Evolutionary conservation across 2,113 vertebrate species (phyloP), one percentile per base, ranked within the genome.

Genomic region (Pavo muticus): DNA sequence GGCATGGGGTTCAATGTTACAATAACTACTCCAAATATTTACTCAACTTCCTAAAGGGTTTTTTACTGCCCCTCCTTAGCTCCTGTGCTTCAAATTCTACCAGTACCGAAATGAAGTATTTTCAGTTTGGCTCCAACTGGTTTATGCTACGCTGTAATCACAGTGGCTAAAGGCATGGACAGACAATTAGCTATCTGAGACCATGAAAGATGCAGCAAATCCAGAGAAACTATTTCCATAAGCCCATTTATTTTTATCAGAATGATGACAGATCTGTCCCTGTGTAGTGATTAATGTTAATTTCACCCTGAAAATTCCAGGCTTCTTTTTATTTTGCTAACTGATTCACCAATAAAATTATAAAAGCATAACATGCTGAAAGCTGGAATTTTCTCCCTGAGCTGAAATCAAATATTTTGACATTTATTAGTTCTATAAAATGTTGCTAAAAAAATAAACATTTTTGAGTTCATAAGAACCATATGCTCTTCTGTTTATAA

Each of bases 401-500:
- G 94, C 57, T 64, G 85, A 92, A 97, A 94, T 94, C 29, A 96
- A 96, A 78, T 95, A 96, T 96, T 97, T 96, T 94, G 96, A 95
- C 92, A 90, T 95, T 95, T 95, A 95, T 96, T 96, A 92, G 89
- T 88, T 95, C 96, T 92, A 91, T 97, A 94, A 96, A 96, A 94
- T 59, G 8, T 32, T 96, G 70, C 86, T 96, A 92, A 91, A 94
- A 97, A 96, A 97, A 97, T 91, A 96, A 96, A 93, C 88, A 96
- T 81, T 87, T 87, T 71, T 89, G 82, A 94, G 86, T 97, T 97
- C 85, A 90, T 94, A 94, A 96, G 95, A 97, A 95, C 94, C 96
- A 96, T 90, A 91, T 91, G 95, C 78, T 94, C 77, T 64, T 75
- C 84, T 90, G 88, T 96, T 97, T 96, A 90, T 92, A 90, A 95